A percentile compares a stretch with the other conserved stretches of the same genome.
Conservation (phyloP, 1,140 invertebrate species). For the Latrodectus geometricus region DNA sequence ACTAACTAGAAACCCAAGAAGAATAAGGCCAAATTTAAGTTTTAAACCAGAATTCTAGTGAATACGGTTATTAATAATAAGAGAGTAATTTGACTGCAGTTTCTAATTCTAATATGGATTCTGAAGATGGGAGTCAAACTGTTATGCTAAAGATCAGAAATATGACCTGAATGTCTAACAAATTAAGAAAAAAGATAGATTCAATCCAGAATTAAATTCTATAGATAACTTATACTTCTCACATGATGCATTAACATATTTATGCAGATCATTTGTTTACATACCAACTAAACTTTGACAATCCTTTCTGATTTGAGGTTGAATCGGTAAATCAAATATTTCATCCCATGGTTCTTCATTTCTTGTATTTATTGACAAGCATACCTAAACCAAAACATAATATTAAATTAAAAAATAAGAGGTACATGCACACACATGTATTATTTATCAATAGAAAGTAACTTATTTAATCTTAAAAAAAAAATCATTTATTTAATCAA, state of each 20-base stretch:
- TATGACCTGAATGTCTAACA: not conserved
- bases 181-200: not conserved
- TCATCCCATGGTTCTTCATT: constrained; percentile 91
- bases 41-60: too few relatives aligned
- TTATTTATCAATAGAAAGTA: not conserved
- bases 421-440: not conserved
- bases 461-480: not conserved
- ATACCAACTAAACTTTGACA: constrained; percentile 87
- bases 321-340: constrained; percentile 95
- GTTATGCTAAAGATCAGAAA: not conserved
- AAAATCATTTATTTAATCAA: not conserved
- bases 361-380: constrained; percentile 84
- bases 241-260: not conserved
- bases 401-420: constrained; percentile 16
- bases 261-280: constrained; percentile 62
- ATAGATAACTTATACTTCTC: not conserved
- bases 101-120: not conserved
- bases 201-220: not conserved
- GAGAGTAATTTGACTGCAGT: too few relatives aligned
- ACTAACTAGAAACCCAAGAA: too few relatives aligned
- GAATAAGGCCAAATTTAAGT: too few relatives aligned
- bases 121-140: not conserved
- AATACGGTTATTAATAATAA: too few relatives aligned
- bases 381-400: constrained; percentile 72
- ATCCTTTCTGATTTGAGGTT: constrained; percentile 88